Percentiles rank a stretch among this genome's conserved stretches.
phyloP scores from a whole-genome alignment of 2,113 vertebrate genomes.

The Trachemys scripta region DNA sequence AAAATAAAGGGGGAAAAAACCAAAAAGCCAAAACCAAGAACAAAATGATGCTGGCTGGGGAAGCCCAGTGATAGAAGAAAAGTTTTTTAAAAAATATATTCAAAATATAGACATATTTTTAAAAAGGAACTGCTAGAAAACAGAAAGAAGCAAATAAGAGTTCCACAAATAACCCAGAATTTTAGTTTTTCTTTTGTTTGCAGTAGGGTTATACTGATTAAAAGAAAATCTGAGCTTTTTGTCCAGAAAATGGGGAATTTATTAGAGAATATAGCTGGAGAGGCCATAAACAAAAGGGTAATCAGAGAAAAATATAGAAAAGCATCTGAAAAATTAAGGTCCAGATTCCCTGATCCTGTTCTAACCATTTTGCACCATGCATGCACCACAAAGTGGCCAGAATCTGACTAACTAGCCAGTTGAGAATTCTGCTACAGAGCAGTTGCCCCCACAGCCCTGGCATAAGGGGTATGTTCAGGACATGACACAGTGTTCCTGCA shows the following conservation, averaged over 20 bases:
- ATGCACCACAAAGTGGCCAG: background rate
- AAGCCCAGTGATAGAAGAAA: background rate
- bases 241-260: background rate
- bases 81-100: background rate
- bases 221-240: background rate
- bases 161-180: background rate
- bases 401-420: background rate
- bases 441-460: rapidly evolving
- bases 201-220: background rate
- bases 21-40: background rate
- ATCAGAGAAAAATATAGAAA: background rate
- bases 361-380: background rate
- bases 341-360: background rate
- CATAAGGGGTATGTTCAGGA: background rate
- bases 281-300: background rate
- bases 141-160: background rate
- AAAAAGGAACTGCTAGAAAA: background rate
- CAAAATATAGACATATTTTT: background rate
- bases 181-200: background rate
- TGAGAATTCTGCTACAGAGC: background rate
- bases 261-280: conserved; percentile 15
- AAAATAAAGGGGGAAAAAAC: background rate
- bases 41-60: background rate
- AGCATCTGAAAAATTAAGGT: background rate
- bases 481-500: rapidly evolving